These are phyloP conservation scores for Ceyx erithaca DNA, from an alignment of 2,797 vertebrate genomes.

Conservation along the genomic window DNA sequence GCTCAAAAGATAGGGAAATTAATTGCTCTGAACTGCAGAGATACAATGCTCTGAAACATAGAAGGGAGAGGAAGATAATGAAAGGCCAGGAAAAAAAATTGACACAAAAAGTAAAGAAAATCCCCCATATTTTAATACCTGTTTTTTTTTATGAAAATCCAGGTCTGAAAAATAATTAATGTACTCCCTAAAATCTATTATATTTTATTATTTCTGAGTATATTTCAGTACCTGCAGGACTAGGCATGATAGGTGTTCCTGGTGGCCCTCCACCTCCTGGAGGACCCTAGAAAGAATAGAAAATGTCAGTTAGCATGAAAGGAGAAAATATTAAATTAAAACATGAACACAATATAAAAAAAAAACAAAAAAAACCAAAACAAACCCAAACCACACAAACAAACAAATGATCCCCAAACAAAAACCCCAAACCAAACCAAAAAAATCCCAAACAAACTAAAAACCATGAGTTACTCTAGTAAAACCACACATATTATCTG, in stretches of 20 bases:
- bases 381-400: too few relatives aligned
- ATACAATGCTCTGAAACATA: neutral
- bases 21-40: neutral
- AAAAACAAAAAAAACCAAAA: neutral
- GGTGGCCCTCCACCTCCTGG: conserved; percentile 95
- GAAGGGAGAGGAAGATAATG: neutral
- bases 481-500: conserved; percentile 18
- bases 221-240: conserved; percentile 90
- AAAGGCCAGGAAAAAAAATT: neutral
- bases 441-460: neutral
- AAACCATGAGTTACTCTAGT: neutral
- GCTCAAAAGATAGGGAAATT: neutral
- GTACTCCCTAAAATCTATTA: neutral
- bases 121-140: neutral
- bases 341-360: neutral
- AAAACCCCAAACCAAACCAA: neutral
- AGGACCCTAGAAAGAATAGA: conserved; percentile 86
- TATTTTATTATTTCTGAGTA: neutral
- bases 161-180: neutral
- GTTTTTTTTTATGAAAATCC: neutral
- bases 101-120: neutral
- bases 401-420: too few relatives aligned
- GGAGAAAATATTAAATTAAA: conserved; percentile 6
- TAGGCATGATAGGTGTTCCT: conserved; percentile 98
- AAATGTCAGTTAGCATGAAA: conserved; percentile 21